A percentile compares a stretch with the other conserved stretches of the same genome.
These are phyloP conservation scores for Pogonognathellus flavescens DNA, from an alignment of 1,140 invertebrate species.

Conservation along the genomic window DNA sequence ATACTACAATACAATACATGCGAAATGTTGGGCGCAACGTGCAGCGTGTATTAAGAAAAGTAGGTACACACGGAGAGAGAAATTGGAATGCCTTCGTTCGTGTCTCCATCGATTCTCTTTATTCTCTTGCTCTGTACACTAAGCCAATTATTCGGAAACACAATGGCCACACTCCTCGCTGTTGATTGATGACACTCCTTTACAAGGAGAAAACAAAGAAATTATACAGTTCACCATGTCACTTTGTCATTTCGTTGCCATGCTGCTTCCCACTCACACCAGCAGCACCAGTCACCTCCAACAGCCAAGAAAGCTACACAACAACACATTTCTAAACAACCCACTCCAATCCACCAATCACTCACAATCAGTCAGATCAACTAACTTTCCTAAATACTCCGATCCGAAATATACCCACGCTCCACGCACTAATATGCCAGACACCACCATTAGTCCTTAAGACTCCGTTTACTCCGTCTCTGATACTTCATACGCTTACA, in stretches of 20 bases:
- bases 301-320: conserved; percentile 1
- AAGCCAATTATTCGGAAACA: conserved; percentile 52
- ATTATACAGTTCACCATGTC: conserved; percentile 63
- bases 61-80: too few relatives aligned
- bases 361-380: neutral
- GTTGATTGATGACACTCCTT: conserved; percentile 61
- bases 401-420: too few relatives aligned
- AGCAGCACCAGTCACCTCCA: conserved; percentile 7
- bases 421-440: too few relatives aligned
- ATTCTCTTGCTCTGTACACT: neutral
- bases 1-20: too few relatives aligned
- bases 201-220: conserved; percentile 59
- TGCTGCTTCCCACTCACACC: conserved; percentile 4
- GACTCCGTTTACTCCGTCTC: too few relatives aligned
- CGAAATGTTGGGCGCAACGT: too few relatives aligned
- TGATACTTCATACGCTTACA: too few relatives aligned
- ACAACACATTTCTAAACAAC: neutral
- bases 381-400: neutral
- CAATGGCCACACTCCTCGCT: conserved; percentile 31
- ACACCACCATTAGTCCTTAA: too few relatives aligned
- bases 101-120: conserved; percentile 38
- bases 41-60: too few relatives aligned
- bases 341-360: neutral
- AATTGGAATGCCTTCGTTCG: too few relatives aligned
- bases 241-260: conserved; percentile 60